Percentiles rank a stretch among this genome's conserved stretches.
Conservation (phyloP, 2,888 invertebrate species). For the Alviniconcha strummeri region DNA sequence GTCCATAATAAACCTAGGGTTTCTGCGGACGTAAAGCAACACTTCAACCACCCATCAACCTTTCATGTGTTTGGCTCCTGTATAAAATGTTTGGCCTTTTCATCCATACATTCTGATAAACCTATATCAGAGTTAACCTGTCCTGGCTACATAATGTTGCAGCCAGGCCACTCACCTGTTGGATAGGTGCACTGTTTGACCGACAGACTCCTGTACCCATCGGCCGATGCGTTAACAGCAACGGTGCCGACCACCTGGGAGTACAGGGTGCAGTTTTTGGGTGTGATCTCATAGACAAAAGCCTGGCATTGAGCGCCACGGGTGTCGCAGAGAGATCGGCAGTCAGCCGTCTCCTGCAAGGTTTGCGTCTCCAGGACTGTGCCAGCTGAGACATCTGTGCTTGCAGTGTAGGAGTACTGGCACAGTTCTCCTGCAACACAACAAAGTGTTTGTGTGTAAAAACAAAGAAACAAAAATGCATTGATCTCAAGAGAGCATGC, state of each 20-base stretch:
- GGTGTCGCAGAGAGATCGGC: not conserved
- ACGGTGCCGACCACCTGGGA: not conserved
- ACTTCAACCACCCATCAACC: no score
- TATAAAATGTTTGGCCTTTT: no score
- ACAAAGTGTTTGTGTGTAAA: no score
- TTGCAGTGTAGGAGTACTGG: conserved; percentile 11
- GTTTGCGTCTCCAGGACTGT: not conserved
- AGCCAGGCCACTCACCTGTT: not conserved
- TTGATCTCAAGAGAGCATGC: no score
- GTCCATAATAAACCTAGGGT: no score
- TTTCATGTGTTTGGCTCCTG: no score
- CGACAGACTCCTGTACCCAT: not conserved
- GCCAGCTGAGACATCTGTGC: not conserved
- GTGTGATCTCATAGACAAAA: not conserved
- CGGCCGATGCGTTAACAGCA: not conserved
- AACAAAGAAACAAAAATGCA: no score
- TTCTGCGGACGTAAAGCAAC: no score
- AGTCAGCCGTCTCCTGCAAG: not conserved
- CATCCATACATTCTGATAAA: no score
- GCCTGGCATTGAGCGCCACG: not conserved
- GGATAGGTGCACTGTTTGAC: conserved; percentile 11
- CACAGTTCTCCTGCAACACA: conserved; percentile 27
- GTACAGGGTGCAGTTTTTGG: not conserved
- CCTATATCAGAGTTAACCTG: no score
- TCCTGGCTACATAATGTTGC: no score